These are phyloP conservation scores for Lepus townsendii DNA, from an alignment of 2,797 vertebrate species.

Conservation along the genomic window DNA sequence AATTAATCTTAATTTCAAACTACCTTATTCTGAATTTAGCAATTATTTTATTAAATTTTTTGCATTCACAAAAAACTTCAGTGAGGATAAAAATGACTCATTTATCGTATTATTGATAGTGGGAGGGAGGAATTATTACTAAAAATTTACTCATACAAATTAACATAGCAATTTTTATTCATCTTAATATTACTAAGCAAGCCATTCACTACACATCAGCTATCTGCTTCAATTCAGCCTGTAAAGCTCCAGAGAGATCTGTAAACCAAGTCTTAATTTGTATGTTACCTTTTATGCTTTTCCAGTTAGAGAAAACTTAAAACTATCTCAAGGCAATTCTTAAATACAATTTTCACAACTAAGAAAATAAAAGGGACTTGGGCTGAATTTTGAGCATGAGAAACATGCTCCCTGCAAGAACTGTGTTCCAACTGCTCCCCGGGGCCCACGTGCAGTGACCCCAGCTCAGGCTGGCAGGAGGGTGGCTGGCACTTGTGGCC, in stretches of 20 bases:
- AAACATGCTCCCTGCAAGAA: neutral
- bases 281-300: neutral
- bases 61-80: neutral
- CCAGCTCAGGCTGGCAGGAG: accelerated
- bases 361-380: neutral
- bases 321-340: neutral
- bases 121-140: neutral
- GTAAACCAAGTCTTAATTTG: slow-evolving; percentile 18
- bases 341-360: neutral
- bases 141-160: neutral
- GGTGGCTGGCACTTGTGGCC: neutral
- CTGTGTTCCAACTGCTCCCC: neutral
- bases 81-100: neutral
- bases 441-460: neutral
- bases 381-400: neutral
- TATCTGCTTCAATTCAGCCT: slow-evolving; percentile 19
- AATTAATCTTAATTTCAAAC: slow-evolving; percentile 13
- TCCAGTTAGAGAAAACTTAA: neutral
- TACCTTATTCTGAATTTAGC: slow-evolving; percentile 28
- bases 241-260: neutral
- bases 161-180: slow-evolving; percentile 22
- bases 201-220: neutral
- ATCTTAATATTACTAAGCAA: slow-evolving; percentile 41
- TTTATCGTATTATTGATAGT: neutral
- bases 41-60: neutral